These are phyloP conservation scores for Bombus confusus DNA, from an alignment of 1,140 invertebrate species.

Conservation along the genomic window DNA sequence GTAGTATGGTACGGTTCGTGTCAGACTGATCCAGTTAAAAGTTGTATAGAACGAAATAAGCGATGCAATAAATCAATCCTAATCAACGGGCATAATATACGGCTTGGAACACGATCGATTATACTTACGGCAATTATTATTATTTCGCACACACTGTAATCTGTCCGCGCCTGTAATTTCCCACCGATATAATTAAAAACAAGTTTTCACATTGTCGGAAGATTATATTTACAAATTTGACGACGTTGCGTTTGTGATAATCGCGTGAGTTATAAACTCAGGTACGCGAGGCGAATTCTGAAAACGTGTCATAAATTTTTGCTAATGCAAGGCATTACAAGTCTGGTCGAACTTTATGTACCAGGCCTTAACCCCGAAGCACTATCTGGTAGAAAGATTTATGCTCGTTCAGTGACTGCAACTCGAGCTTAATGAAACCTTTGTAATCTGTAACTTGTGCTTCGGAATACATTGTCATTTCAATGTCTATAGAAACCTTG, in stretches of 20 bases:
- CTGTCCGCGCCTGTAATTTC: neutral
- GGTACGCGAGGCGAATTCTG: neutral
- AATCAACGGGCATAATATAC: too few relatives aligned
- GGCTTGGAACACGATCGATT: neutral
- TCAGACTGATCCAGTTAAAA: conserved; percentile 13
- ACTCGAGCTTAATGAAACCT: conserved; percentile 1
- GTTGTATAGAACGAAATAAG: neutral
- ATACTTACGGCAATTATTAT: neutral
- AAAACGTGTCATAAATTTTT: conserved; percentile 37
- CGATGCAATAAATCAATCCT: neutral
- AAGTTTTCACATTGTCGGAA: neutral
- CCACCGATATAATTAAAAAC: neutral
- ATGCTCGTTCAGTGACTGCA: conserved; percentile 8
- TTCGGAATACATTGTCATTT: neutral
- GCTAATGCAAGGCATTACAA: conserved; percentile 37
- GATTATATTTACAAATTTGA: neutral
- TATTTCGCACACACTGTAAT: neutral
- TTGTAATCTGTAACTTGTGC: neutral
- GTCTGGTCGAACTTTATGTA: conserved; percentile 34
- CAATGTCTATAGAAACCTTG: neutral
- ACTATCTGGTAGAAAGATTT: conserved; percentile 4
- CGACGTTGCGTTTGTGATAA: neutral
- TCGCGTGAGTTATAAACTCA: neutral
- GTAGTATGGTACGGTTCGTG: neutral
- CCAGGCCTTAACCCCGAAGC: conserved; percentile 9